Conservation (phyloP, 2,113 vertebrate species). For the Noturus placidus region DNA sequence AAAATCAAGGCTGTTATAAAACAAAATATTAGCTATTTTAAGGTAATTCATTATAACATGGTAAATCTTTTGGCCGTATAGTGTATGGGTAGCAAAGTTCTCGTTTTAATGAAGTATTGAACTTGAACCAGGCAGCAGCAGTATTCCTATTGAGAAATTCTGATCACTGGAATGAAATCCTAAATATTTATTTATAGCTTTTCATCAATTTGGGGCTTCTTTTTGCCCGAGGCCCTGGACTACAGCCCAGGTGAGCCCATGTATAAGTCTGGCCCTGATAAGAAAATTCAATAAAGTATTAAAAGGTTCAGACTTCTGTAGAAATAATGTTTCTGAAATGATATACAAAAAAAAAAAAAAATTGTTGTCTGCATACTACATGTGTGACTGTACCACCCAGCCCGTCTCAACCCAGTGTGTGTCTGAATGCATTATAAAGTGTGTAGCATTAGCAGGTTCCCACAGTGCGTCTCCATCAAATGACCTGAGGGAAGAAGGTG, state of each 20-base stretch:
- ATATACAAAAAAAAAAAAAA: not conserved
- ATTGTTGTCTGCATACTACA: not conserved
- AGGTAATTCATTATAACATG: not conserved
- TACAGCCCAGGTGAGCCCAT: not conserved
- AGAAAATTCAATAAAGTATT: not conserved
- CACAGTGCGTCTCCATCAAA: slow-evolving; percentile 32
- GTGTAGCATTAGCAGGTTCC: slow-evolving; percentile 23
- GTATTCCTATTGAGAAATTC: not conserved
- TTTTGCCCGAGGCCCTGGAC: not conserved
- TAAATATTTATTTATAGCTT: not conserved
- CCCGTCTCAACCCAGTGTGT: slow-evolving; percentile 9
- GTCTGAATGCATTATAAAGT: slow-evolving; percentile 35
- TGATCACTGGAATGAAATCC: not conserved
- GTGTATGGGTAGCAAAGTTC: not conserved
- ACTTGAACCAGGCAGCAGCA: not conserved
- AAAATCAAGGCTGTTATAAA: not conserved
- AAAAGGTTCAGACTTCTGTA: not conserved
- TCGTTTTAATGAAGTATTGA: not conserved
- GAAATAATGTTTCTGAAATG: not conserved
- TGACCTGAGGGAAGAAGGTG: slow-evolving; percentile 17
- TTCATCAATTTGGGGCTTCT: not conserved
- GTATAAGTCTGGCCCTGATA: not conserved
- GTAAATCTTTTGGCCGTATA: not conserved
- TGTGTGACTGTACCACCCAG: not conserved
- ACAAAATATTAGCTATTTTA: not conserved